Percentiles rank a stretch among this genome's conserved stretches.
phyloP scores from a whole-genome alignment of 2,888 invertebrate genomes.

The Tanypteryx hageni region DNA sequence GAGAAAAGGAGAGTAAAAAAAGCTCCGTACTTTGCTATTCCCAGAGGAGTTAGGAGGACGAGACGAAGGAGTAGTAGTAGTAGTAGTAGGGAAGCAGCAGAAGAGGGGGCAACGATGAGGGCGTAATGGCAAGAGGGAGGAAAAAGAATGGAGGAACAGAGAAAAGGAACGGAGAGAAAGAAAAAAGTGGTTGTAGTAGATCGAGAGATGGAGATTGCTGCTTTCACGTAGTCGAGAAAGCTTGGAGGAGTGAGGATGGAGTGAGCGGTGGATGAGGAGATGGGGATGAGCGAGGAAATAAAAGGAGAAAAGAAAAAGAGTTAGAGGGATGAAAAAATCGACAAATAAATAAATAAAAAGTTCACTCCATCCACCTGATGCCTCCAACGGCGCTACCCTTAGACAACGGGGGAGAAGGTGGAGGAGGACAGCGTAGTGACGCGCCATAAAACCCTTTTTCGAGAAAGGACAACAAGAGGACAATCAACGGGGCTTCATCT shows the following conservation, averaged over 20 bases:
- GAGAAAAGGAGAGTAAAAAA: background rate
- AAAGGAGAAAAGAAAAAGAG: background rate
- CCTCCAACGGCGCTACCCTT: slow-evolving; percentile 24
- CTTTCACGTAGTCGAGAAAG: background rate
- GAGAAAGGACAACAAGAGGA: slow-evolving; percentile 31
- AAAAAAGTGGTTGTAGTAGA: background rate
- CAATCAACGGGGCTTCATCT: slow-evolving; percentile 59
- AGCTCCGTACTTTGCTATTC: background rate
- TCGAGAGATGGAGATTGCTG: background rate
- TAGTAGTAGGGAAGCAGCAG: background rate
- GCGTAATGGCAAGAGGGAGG: background rate
- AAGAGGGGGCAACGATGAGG: background rate
- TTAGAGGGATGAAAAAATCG: slow-evolving; percentile 35
- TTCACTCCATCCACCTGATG: slow-evolving; percentile 56
- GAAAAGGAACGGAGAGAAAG: background rate
- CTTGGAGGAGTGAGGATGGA: background rate
- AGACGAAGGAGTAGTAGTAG: background rate
- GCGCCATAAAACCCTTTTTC: slow-evolving; percentile 50
- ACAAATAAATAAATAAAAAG: slow-evolving; percentile 50
- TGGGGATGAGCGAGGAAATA: background rate
- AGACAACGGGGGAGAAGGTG: background rate
- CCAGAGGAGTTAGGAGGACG: background rate
- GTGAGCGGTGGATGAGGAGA: background rate
- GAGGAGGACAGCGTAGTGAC: slow-evolving; percentile 30
- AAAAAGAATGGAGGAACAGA: background rate